Percentiles rank a stretch among this genome's conserved stretches.
Conservation (phyloP, 2,113 vertebrate genomes). For the Hemichromis elongatus region DNA sequence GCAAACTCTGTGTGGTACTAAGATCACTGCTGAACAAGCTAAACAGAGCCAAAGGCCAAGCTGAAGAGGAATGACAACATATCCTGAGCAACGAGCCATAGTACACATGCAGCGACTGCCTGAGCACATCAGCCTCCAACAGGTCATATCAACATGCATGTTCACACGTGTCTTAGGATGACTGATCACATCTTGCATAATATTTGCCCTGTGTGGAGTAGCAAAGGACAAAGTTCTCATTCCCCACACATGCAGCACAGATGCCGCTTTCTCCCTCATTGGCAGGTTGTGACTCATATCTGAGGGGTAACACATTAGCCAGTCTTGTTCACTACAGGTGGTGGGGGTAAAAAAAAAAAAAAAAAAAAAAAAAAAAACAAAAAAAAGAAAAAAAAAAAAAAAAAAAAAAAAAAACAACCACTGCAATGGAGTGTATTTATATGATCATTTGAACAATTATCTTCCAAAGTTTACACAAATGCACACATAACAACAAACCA, state of each 20-base stretch:
- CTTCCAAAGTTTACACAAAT: not conserved
- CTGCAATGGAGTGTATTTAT: not conserved
- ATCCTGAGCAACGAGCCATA: not conserved
- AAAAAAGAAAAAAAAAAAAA: not conserved
- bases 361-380: no score
- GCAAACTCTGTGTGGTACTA: not conserved
- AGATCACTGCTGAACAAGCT: not conserved
- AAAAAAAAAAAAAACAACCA: not conserved
- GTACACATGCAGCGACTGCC: not conserved
- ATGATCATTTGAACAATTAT: not conserved
- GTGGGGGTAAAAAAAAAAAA: not conserved
- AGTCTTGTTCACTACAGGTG: not conserved
- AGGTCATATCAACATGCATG: not conserved
- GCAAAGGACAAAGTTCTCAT: constrained; percentile 48
- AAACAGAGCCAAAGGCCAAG: not conserved
- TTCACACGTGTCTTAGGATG: not conserved
- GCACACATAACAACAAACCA: not conserved
- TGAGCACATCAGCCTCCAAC: not conserved
- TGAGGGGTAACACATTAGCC: constrained; percentile 7
- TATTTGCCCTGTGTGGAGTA: not conserved
- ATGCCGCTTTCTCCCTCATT: not conserved
- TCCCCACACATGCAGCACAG: constrained; percentile 2
- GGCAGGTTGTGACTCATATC: not conserved
- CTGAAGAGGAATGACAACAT: not conserved
- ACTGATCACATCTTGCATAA: constrained; percentile 11